Evolutionary conservation across 2,888 invertebrate species (phyloP).

Genomic region (Pocota personata): DNA sequence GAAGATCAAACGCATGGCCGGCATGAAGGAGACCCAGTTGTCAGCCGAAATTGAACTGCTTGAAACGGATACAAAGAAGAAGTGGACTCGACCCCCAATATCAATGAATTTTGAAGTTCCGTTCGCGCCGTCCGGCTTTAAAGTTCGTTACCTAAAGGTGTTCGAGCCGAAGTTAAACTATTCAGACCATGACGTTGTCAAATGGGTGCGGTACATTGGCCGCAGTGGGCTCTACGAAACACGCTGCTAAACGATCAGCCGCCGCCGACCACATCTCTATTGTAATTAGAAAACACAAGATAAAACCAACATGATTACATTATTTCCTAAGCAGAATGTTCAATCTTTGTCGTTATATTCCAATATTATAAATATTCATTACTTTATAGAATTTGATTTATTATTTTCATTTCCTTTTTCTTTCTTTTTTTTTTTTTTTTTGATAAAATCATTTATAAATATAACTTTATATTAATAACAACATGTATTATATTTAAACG

Average conservation of each 20-base stretch:
- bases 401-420: slow-evolving; percentile 1
- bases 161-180: slow-evolving; percentile 99
- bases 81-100: slow-evolving; percentile 99
- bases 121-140: slow-evolving; percentile 99
- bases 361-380: slow-evolving; percentile 67
- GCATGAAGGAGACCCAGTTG: slow-evolving; percentile 99
- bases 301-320: slow-evolving; percentile 48
- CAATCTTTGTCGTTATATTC: slow-evolving; percentile 68
- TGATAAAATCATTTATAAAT: slow-evolving; percentile 41
- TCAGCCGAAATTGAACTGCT: slow-evolving; percentile 99
- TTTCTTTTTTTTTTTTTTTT: slow-evolving; percentile 37
- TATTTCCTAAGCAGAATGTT: slow-evolving; percentile 71
- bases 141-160: slow-evolving; percentile 99
- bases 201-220: slow-evolving; percentile 99
- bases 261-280: slow-evolving; percentile 7
- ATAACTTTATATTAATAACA: slow-evolving; percentile 27
- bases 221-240: slow-evolving; percentile 99
- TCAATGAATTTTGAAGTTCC: slow-evolving; percentile 99
- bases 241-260: slow-evolving; percentile 88
- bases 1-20: slow-evolving; percentile 98
- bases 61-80: slow-evolving; percentile 99
- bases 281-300: slow-evolving; percentile 47
- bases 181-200: slow-evolving; percentile 99
- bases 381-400: slow-evolving; percentile 22
- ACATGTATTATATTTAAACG: slow-evolving; percentile 54